A percentile compares a stretch with the other conserved stretches of the same genome.
Evolutionary conservation across 2,113 vertebrate genomes (phyloP).

Genomic region (Rhegmatorhina hoffmannsi): DNA sequence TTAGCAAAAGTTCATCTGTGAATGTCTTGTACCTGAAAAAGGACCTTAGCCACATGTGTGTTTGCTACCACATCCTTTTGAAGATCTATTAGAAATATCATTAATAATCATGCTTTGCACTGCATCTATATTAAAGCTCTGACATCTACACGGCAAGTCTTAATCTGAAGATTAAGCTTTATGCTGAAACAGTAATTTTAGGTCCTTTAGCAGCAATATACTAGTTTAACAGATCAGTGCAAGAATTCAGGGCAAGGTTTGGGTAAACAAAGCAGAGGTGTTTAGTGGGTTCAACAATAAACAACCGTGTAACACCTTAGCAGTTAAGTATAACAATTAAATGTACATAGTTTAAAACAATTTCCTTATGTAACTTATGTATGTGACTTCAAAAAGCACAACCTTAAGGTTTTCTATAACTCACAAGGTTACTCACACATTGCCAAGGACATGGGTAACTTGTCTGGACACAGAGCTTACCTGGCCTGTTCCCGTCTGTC

Average conservation of each 20-base stretch:
- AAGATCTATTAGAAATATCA: background rate
- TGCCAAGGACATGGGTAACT: constrained; percentile 48
- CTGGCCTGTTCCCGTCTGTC: constrained; percentile 84
- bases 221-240: background rate
- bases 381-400: constrained; percentile 49
- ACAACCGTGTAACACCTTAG: background rate
- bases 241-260: background rate
- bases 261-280: background rate
- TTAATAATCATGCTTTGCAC: background rate
- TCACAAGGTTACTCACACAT: background rate
- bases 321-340: background rate
- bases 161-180: background rate
- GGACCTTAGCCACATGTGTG: background rate
- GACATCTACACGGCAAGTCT: background rate
- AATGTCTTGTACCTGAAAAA: background rate
- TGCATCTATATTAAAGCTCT: background rate
- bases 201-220: background rate
- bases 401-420: constrained; percentile 30
- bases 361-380: constrained; percentile 26
- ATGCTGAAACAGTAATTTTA: background rate
- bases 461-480: constrained; percentile 74
- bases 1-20: background rate
- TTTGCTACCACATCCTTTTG: background rate
- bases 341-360: constrained; percentile 7
- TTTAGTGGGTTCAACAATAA: constrained; percentile 6